Evolutionary conservation across 1,140 invertebrate genomes (phyloP).

Genomic region (Drosophila hydei): DNA sequence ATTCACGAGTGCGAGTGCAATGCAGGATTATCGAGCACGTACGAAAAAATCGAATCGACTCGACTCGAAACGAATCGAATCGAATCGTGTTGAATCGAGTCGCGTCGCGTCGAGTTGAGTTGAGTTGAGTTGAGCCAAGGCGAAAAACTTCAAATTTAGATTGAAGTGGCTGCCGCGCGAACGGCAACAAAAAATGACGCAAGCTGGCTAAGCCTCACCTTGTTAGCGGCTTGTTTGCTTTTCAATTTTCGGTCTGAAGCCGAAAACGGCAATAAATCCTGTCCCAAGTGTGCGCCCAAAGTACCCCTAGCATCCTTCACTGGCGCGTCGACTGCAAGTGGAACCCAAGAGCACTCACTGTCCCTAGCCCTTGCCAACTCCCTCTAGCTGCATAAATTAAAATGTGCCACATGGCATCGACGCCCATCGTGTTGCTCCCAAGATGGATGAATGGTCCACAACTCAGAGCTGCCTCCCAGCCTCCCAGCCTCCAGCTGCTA

Average conservation of each 20-base stretch:
- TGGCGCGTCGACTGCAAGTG: slow-evolving; percentile 57
- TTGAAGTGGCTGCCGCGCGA: slow-evolving; percentile 2
- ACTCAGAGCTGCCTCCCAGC: not conserved
- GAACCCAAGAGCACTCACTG: slow-evolving; percentile 12
- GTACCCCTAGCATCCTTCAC: slow-evolving; percentile 56
- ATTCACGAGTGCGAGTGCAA: slow-evolving; percentile 20
- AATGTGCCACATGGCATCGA: slow-evolving; percentile 44
- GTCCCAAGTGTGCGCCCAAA: slow-evolving; percentile 46
- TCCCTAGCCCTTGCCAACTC: not conserved
- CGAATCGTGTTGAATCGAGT: slow-evolving; percentile 8
- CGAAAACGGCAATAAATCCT: slow-evolving; percentile 80
- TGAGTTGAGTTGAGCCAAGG: slow-evolving; percentile 28
- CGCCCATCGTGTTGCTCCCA: slow-evolving; percentile 6
- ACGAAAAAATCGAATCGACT: slow-evolving; percentile 66
- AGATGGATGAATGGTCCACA: slow-evolving; percentile 35
- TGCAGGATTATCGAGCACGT: slow-evolving; percentile 74
- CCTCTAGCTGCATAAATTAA: slow-evolving; percentile 69
- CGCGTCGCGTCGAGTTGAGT: slow-evolving; percentile 27
- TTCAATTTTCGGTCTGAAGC: slow-evolving; percentile 76
- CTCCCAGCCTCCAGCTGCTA: not conserved
- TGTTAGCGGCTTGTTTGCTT: slow-evolving; percentile 81
- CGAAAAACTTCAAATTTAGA: slow-evolving; percentile 1
- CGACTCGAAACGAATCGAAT: slow-evolving; percentile 49
- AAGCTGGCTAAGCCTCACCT: slow-evolving; percentile 65
- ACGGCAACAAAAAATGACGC: slow-evolving; percentile 51